These are phyloP conservation scores for Choristoneura fumiferana DNA, from an alignment of 1,140 invertebrate species.

Conservation along the genomic window DNA sequence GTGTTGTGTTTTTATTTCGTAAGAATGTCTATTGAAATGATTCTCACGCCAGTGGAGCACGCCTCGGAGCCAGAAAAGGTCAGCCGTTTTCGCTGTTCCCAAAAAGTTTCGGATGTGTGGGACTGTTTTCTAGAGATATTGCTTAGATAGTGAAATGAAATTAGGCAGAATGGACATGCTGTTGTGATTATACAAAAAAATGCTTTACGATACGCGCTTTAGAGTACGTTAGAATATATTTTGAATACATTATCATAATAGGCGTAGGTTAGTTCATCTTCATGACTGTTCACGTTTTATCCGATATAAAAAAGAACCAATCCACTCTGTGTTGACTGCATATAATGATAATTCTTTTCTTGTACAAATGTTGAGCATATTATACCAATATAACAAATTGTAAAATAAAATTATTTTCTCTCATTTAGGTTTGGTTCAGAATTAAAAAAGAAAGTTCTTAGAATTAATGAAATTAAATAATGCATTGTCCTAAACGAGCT, in stretches of 20 bases:
- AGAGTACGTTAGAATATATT: constrained; percentile 69
- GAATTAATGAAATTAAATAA: too few species aligned
- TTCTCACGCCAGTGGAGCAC: constrained; percentile 51
- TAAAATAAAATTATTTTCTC: too few species aligned
- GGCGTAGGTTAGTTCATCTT: constrained; percentile 37
- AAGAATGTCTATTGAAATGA: constrained; percentile 50
- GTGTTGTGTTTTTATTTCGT: too few species aligned
- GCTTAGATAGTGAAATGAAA: constrained; percentile 69
- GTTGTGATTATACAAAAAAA: constrained; percentile 69
- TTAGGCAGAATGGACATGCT: constrained; percentile 56
- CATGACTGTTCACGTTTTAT: constrained; percentile 56
- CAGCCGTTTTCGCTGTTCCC: constrained; percentile 75
- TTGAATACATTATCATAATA: constrained; percentile 66
- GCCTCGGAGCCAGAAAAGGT: constrained; percentile 62
- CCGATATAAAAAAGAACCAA: constrained; percentile 58
- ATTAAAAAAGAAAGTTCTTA: too few species aligned
- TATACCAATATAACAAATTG: too few species aligned
- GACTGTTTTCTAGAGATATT: constrained; percentile 69
- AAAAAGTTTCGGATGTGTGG: constrained; percentile 71
- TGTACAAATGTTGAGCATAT: too few species aligned
- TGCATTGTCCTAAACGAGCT: too few species aligned
- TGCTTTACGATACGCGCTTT: constrained; percentile 72
- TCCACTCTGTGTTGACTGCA: constrained; percentile 45
- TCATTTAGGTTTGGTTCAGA: too few species aligned
- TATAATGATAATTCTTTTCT: constrained; percentile 21